Base-by-base conservation (phyloP, 53 echinoderm and acorn worm species). In the Pentamera pediparva region DNA sequence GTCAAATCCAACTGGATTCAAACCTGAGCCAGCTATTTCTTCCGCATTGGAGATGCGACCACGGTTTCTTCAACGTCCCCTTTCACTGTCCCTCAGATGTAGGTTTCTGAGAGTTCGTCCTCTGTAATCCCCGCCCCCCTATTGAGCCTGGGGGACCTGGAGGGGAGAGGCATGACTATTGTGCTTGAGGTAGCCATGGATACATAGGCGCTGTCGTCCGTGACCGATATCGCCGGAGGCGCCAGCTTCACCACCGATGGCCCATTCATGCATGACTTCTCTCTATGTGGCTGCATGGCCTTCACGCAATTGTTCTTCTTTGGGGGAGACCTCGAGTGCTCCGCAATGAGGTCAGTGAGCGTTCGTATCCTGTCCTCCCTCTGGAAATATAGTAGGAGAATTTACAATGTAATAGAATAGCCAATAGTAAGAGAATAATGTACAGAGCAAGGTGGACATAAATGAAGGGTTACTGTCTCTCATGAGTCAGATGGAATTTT, bases 21-120 rank as follows among this genome's bases (percentile, higher is more conserved):
- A n/a, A n/a, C n/a, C n/a, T n/a, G n/a, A n/a, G n/a, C n/a, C n/a
- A n/a, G n/a, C n/a, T n/a, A n/a, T n/a, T n/a, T n/a, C n/a, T n/a
- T n/a, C n/a, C n/a, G n/a, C n/a, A n/a, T n/a, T n/a, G n/a, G n/a
- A n/a, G n/a, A n/a, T n/a, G n/a, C n/a, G n/a, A n/a, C n/a, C n/a
- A n/a, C n/a, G n/a, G n/a, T n/a, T n/a, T n/a, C n/a, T n/a, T n/a
- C n/a, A n/a, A n/a, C n/a, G n/a, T n/a, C n/a, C n/a, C n/a, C n/a
- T n/a, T n/a, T n/a, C n/a, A n/a, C n/a, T n/a, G n/a, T n/a, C n/a
- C 62, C 20, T 92, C 87, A 98, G 61, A 98, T 91, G 70, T 98
- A 98, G 51, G 98, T 91, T 45, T 98, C 98, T 25, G 98, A 98
- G 29, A 91, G 82, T 47, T 98, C 98, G 22, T 98, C 91, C 60